These are phyloP conservation scores for Periophthalmus magnuspinnatus DNA, from an alignment of 2,797 vertebrate species.

Conservation along the genomic window DNA sequence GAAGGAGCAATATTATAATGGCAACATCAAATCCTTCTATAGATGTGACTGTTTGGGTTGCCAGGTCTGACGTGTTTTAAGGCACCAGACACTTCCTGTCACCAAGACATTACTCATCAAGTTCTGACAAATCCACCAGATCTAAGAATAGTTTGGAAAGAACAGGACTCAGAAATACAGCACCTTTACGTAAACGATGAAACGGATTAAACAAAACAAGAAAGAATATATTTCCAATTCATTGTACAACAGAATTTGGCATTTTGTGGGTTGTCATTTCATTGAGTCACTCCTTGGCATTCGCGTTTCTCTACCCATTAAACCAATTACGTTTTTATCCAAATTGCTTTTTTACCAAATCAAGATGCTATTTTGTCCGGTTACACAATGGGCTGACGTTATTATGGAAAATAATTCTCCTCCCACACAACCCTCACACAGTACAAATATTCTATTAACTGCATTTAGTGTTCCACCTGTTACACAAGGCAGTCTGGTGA, in stretches of 20 bases:
- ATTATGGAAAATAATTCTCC: neutral
- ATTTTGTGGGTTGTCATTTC: neutral
- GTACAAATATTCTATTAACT: neutral
- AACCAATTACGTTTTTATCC: neutral
- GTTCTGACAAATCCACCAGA: neutral
- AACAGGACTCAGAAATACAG: neutral
- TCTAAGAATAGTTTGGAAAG: neutral
- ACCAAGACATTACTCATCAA: neutral
- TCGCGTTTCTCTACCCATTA: neutral
- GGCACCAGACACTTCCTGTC: neutral
- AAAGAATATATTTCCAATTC: neutral
- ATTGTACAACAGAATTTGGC: neutral
- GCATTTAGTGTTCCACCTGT: conserved; percentile 1
- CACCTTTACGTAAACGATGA: neutral
- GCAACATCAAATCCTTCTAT: neutral
- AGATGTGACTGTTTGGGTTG: neutral
- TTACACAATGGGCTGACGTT: conserved; percentile 1
- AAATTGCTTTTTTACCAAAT: conserved; percentile 1
- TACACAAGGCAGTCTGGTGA: neutral
- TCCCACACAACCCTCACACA: neutral
- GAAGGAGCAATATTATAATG: neutral
- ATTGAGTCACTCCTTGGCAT: neutral
- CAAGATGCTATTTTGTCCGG: neutral
- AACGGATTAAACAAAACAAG: neutral
- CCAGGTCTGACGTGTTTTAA: neutral